Percentiles rank a stretch among this genome's conserved stretches.
These are phyloP conservation scores for Tinea pellionella DNA, from an alignment of 2,888 invertebrate species.

Conservation along the genomic window DNA sequence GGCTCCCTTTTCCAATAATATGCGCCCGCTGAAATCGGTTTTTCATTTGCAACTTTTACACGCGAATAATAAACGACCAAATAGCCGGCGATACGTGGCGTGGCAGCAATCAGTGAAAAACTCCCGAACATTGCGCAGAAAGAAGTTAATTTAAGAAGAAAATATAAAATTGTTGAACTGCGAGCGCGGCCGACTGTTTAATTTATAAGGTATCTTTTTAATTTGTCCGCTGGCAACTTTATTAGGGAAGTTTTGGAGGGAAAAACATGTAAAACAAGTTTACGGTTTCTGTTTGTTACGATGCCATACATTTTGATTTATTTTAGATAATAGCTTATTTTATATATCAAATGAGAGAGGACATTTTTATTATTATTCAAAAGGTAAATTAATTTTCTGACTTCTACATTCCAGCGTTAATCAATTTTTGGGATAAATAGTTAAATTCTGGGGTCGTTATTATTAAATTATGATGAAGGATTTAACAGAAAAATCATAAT, in stretches of 20 bases:
- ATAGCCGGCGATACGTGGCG: too few species aligned
- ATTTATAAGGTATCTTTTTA: neutral
- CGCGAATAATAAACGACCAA: too few species aligned
- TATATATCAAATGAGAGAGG: neutral
- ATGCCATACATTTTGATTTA: neutral
- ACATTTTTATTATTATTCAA: too few species aligned
- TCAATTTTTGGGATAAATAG: too few species aligned
- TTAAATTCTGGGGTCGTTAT: too few species aligned
- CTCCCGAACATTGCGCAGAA: neutral
- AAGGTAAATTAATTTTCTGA: too few species aligned
- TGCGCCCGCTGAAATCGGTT: slow-evolving; percentile 61
- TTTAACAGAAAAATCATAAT: too few species aligned
- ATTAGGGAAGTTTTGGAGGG: neutral
- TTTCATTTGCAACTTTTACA: neutral
- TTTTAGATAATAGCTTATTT: neutral
- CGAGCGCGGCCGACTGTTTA: neutral
- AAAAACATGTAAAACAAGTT: neutral
- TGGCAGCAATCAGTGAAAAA: too few species aligned
- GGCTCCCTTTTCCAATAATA: slow-evolving; percentile 82
- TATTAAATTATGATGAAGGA: too few species aligned
- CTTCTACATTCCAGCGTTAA: too few species aligned
- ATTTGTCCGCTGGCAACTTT: neutral
- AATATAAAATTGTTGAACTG: neutral
- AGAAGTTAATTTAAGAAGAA: neutral
- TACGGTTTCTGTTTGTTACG: neutral